phyloP scores from a whole-genome alignment of 2,888 invertebrate genomes.

The Cynaeus angustus region DNA sequence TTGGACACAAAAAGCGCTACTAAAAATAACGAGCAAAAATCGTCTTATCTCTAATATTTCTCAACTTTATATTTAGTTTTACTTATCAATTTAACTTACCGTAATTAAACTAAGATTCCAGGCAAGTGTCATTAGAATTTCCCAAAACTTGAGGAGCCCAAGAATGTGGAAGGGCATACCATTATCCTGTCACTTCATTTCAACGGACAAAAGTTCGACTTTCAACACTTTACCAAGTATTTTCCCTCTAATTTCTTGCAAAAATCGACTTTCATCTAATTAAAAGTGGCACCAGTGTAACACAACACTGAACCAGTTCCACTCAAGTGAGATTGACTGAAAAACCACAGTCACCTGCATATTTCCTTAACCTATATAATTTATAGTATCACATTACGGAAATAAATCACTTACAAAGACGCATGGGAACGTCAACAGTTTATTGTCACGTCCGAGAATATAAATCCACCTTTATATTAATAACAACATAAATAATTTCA shows the following conservation, averaged over 20 bases:
- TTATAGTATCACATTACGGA: constrained; percentile 30
- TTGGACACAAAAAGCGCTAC: no score
- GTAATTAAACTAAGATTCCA: no score
- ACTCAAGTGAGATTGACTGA: constrained; percentile 30
- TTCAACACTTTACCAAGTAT: not conserved
- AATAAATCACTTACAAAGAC: constrained; percentile 20
- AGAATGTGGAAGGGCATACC: not conserved
- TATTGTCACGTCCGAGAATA: constrained; percentile 15
- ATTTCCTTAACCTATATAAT: constrained; percentile 40
- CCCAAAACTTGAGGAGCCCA: not conserved
- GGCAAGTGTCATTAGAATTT: no score
- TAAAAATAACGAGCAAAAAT: no score
- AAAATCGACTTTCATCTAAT: not conserved
- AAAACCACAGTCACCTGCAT: constrained; percentile 36
- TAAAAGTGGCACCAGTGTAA: constrained; percentile 6
- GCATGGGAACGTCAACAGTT: no score
- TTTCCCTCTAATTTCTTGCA: not conserved
- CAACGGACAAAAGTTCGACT: not conserved
- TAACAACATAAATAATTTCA: constrained; percentile 7
- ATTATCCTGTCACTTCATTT: not conserved
- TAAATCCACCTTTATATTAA: constrained; percentile 23
- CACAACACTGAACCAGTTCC: constrained; percentile 29
- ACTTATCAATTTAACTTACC: no score
- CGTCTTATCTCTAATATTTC: no score
- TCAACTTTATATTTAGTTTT: no score